Conservation (phyloP, 2,113 vertebrate species). For the Diadophis punctatus region DNA sequence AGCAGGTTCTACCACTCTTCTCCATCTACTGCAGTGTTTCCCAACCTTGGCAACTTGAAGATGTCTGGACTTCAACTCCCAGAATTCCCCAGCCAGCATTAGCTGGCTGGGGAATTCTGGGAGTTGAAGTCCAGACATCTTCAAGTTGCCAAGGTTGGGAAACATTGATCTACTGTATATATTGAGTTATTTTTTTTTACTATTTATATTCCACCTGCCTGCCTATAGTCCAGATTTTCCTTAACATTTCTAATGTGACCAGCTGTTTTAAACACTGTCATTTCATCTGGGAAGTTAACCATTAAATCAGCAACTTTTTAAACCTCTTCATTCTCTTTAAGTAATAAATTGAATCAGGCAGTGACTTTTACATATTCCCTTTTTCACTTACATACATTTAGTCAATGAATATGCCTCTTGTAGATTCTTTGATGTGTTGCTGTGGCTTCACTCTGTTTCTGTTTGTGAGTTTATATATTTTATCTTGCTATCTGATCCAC, state of each 20-base stretch:
- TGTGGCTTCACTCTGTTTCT: not conserved
- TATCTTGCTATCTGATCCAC: fast-evolving
- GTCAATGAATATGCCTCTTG: not conserved
- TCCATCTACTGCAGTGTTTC: too few species aligned
- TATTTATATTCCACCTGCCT: not conserved
- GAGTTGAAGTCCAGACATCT: too few species aligned
- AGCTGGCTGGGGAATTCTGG: too few species aligned
- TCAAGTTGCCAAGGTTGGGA: too few species aligned
- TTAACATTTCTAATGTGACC: not conserved
- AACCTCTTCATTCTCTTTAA: not conserved
- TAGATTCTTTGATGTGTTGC: not conserved
- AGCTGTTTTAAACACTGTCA: not conserved
- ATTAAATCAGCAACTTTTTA: fast-evolving
- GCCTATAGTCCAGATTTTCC: not conserved
- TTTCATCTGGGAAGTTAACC: not conserved
- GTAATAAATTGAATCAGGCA: not conserved
- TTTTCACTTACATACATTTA: not conserved
- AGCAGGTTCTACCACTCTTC: not conserved
- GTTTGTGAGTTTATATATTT: not conserved
- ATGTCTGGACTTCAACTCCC: too few species aligned
- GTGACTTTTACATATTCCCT: not conserved
- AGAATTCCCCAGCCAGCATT: too few species aligned
- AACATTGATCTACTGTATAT: too few species aligned
- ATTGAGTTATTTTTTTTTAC: not conserved
- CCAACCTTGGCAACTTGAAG: too few species aligned